Evolutionary conservation across 1,140 invertebrate genomes (phyloP).

Genomic region (Drosophila ogumai): DNA sequence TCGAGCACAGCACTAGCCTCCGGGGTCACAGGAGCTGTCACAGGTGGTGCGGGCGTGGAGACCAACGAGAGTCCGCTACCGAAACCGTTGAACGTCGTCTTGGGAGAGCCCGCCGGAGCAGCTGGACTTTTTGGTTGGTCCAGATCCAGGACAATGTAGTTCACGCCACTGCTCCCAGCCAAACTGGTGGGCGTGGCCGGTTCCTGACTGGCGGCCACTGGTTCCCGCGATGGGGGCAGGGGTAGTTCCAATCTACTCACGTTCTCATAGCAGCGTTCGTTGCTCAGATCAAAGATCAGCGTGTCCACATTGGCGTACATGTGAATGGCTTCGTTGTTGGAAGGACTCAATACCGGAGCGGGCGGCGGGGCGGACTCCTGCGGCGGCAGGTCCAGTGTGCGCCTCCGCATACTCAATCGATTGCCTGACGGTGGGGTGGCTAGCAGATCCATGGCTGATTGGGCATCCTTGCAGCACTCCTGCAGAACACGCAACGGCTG

Average conservation of each 20-base stretch:
- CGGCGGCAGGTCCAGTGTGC: constrained; percentile 81
- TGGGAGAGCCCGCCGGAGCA: constrained; percentile 59
- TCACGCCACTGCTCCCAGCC: constrained; percentile 49
- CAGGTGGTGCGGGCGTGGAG: neutral
- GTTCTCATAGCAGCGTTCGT: constrained; percentile 78
- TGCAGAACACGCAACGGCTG: constrained; percentile 72
- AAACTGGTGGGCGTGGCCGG: constrained; percentile 54
- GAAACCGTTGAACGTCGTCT: constrained; percentile 59
- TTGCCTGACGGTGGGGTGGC: constrained; percentile 34
- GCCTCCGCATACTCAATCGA: constrained; percentile 15
- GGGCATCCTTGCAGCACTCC: constrained; percentile 73
- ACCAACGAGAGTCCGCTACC: constrained; percentile 81
- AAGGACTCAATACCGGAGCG: constrained; percentile 32
- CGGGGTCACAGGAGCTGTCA: constrained; percentile 50
- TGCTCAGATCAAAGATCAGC: constrained; percentile 46
- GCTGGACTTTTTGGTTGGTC: constrained; percentile 77
- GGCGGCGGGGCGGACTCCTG: constrained; percentile 81
- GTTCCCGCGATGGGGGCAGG: constrained; percentile 41
- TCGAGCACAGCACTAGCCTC: constrained; percentile 36
- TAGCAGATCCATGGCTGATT: constrained; percentile 36
- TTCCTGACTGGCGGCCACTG: constrained; percentile 22
- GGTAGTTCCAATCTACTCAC: constrained; percentile 67
- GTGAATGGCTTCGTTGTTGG: constrained; percentile 48
- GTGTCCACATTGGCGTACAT: constrained; percentile 78
- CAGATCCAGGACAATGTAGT: constrained; percentile 81